Evolutionary conservation across 2,797 vertebrate genomes (phyloP).

Genomic region (Chaetophractus vellerosus): DNA sequence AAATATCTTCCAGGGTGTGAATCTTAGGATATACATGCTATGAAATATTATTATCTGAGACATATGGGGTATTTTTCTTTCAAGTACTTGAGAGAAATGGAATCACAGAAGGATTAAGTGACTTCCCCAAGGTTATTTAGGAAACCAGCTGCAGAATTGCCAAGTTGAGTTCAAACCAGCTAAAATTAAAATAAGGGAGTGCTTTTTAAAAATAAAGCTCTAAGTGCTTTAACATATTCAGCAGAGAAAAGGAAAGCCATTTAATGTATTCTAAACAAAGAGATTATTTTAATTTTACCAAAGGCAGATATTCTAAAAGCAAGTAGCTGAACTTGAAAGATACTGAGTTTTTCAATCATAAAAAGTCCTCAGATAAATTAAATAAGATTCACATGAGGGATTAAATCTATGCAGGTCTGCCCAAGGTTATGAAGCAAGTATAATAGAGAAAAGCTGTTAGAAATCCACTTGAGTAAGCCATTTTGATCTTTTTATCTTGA

Average conservation of each 20-base stretch:
- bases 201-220: neutral
- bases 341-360: conserved; percentile 52
- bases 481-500: conserved; percentile 71
- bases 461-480: neutral
- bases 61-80: neutral
- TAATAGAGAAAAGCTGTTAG: conserved; percentile 54
- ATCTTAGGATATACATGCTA: too few species aligned
- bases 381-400: conserved; percentile 36
- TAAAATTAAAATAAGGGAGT: conserved; percentile 48
- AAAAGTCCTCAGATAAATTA: conserved; percentile 61
- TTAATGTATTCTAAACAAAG: conserved; percentile 8
- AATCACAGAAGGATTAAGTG: neutral
- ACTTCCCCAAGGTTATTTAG: conserved; percentile 10
- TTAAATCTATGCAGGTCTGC: conserved; percentile 65
- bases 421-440: conserved; percentile 50
- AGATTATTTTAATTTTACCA: conserved; percentile 54
- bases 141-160: conserved; percentile 19
- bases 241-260: neutral
- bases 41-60: too few species aligned
- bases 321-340: conserved; percentile 30
- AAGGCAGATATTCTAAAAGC: conserved; percentile 54
- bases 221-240: conserved; percentile 57
- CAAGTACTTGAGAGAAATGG: conserved; percentile 1
- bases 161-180: conserved; percentile 31
- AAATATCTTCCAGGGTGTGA: neutral